Evolutionary conservation across 2,888 invertebrate genomes (phyloP).

Genomic region (Sympetrum striolatum): DNA sequence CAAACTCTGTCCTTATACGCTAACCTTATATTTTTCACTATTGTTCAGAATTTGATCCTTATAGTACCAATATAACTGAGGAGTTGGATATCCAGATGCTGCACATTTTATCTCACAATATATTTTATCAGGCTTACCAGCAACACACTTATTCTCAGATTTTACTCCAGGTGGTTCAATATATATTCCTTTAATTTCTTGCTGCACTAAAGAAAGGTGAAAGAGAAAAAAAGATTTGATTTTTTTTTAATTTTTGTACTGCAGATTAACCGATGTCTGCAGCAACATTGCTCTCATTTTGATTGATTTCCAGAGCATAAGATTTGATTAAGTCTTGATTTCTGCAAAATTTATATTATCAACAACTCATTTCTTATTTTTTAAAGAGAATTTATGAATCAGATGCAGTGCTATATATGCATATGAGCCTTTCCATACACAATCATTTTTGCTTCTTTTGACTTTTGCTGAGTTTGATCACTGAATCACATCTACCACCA

Average conservation of each 20-base stretch:
- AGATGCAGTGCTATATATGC: too few relatives aligned
- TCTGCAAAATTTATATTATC: too few relatives aligned
- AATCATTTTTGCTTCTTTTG: too few relatives aligned
- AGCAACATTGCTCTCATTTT: too few relatives aligned
- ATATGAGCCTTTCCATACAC: too few relatives aligned
- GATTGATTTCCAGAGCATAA: too few relatives aligned
- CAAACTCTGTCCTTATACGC: not conserved
- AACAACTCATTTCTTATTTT: too few relatives aligned
- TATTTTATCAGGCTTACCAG: constrained; percentile 56
- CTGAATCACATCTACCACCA: too few relatives aligned
- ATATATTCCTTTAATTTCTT: constrained; percentile 20
- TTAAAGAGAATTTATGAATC: too few relatives aligned
- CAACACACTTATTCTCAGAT: constrained; percentile 55
- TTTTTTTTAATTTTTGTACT: not conserved
- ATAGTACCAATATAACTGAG: constrained; percentile 66
- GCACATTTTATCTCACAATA: constrained; percentile 63
- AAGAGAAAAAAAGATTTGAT: not conserved
- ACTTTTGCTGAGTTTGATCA: too few relatives aligned
- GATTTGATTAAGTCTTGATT: too few relatives aligned
- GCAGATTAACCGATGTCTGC: not conserved
- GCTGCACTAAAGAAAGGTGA: not conserved
- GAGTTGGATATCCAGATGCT: constrained; percentile 68
- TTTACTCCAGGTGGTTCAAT: constrained; percentile 21
- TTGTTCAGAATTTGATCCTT: constrained; percentile 53
- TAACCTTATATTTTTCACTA: not conserved